A percentile compares a stretch with the other conserved stretches of the same genome.
Evolutionary conservation across 1,140 invertebrate species (phyloP).

Genomic region (silkworm (Bombyx mori)): ASM3026992v2 NC_085119.1:9218501-9219000

Average conservation of each 20-base stretch:
- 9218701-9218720: conserved; percentile 77
- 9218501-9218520: conserved; percentile 74
- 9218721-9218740: no score
- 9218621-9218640: conserved; percentile 82
- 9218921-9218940: conserved; percentile 6
- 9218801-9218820: no score
- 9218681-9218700: conserved; percentile 80
- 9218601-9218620: conserved; percentile 84
- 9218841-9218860: no score
- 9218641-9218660: conserved; percentile 86
- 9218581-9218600: conserved; percentile 83
- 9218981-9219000: no score
- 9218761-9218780: no score
- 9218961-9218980: no score
- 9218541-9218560: conserved; percentile 63
- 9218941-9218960: conserved; percentile 1
- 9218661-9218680: conserved; percentile 81
- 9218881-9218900: no score
- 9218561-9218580: conserved; percentile 78
- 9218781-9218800: no score
- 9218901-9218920: no score
- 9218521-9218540: conserved; percentile 59
- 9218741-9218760: no score
- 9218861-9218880: no score
- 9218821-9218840: no score